Conservation (phyloP, 2,113 vertebrate genomes). For the Mellivora capensis region DNA sequence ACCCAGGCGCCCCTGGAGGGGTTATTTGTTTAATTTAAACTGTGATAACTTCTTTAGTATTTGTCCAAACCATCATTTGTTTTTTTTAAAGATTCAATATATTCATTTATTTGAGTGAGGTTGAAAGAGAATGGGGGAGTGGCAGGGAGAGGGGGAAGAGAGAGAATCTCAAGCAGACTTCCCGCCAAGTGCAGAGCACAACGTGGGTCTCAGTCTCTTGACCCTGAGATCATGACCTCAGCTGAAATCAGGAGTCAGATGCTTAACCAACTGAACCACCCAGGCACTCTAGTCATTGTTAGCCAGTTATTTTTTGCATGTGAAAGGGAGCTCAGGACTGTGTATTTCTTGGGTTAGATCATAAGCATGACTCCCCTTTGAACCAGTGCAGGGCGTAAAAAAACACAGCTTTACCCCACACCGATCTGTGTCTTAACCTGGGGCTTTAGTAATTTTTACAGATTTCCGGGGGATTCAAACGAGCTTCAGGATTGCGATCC, state of each 20-base stretch:
- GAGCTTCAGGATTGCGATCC: background rate
- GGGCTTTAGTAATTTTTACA: background rate
- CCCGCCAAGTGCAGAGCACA: fast-evolving
- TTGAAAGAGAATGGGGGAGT: background rate
- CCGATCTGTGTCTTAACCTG: background rate
- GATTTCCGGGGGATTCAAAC: background rate
- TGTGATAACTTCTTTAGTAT: background rate
- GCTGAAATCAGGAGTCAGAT: background rate
- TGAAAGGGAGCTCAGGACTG: background rate
- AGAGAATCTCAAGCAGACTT: background rate
- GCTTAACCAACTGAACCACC: background rate
- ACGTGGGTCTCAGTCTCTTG: background rate
- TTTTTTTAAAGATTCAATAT: background rate
- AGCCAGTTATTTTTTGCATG: background rate
- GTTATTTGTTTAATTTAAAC: constrained; percentile 15
- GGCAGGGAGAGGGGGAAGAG: background rate
- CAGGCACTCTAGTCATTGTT: background rate
- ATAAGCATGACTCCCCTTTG: background rate
- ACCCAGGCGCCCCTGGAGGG: too few species aligned
- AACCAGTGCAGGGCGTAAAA: background rate
- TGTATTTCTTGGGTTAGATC: background rate
- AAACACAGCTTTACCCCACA: background rate
- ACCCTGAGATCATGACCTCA: background rate
- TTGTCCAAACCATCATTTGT: background rate
- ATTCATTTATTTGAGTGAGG: background rate